Evolutionary conservation across 1,140 invertebrate species (phyloP), one percentile per base, ranked within the genome.

Genomic region (Lepidostoma basale): DNA sequence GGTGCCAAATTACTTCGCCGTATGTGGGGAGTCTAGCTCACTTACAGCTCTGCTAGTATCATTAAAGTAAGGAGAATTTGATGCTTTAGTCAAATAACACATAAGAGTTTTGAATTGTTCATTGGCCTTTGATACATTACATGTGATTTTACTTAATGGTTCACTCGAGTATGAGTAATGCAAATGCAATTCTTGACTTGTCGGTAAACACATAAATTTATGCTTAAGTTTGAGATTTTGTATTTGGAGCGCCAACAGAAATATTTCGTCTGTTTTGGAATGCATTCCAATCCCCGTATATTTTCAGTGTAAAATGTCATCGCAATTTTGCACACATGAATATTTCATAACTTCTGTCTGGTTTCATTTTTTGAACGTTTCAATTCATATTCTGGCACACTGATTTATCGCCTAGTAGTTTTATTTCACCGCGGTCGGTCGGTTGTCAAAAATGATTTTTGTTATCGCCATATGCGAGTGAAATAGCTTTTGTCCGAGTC

Each of bases 281-380:
- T n/a, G n/a, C n/a, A n/a, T n/a, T n/a, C n/a, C n/a, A 26, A 28
- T 3, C 20, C 16, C 25, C 33, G 12, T 36, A 8, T 9, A 42
- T 22, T 23, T 42, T 10, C 8, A 1, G 18, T 3, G 33, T 40
- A 22, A 26, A 26, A 60, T 18, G 26, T 28, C 49, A 54, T 12
- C 14, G 16, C 60, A 54, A 47, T 54, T 30, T 40, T 23, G 44
- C 28, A 67, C 42, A 30, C 18, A 62, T 70, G 68, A 70, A 70
- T 70, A 70, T 70, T 70, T 70, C 68, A 67, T 67, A 66, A 60
- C 54, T 56, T 56, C 62, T 70, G 68, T 66, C 62, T 54, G 68
- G 65, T 70, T 70, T 36, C 47, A 65, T 65, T 70, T 67, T 67
- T 36, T 62, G 47, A 68, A 42, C 59, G 26, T 59, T 39, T 25